Base-by-base conservation (phyloP, 2,113 vertebrate genomes). In the Hippocampus barbouri region DNA sequence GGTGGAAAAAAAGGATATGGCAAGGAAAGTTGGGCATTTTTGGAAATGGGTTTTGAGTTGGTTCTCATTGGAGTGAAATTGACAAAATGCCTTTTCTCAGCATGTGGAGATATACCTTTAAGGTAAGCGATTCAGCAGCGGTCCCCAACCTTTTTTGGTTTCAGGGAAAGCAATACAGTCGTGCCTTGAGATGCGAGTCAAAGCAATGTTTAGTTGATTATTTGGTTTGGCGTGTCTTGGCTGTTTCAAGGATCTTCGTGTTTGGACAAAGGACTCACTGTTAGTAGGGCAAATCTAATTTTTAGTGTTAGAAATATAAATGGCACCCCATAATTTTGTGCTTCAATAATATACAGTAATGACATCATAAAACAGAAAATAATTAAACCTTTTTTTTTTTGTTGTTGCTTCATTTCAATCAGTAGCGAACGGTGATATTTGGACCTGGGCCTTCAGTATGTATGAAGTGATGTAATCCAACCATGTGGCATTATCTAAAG, bases 31-130 rank as follows among this genome's bases (percentile, higher is more conserved):
- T 14, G 23, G 21, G 34, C 54, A 34, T 62, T 69, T 61, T 61
- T 18, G 20, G 38, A 68, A 67, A 45, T 27, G 53, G 0, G 0
- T 8, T 56, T 20, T 23, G 21, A 11, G 59, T 45, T 47, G 51
- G 4, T 71, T 45, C n/a, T 69, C 30, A 41, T 76, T 34, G 64
- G 38, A 61, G 9, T 59, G 18, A 47, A 8, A 3, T 4, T 68
- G 54, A 62, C 0, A 81, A 70, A 54, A 4, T 2, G 5, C 30
- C 34, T 16, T 64, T 77, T 66, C 15, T 9, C 14, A 57, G 71
- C 69, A 43, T 69, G 56, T 69, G 51, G 9, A 49, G 27, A n/a
- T 53, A 62, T 72, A 64, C 49, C 11, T 43, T 71, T 34, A 10
- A 20, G 18, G 11, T 21, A 63, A 20, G 18, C 9, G 14, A 61